Evolutionary conservation across 2,888 invertebrate genomes (phyloP).

Genomic region (Meandrusa payeni): DNA sequence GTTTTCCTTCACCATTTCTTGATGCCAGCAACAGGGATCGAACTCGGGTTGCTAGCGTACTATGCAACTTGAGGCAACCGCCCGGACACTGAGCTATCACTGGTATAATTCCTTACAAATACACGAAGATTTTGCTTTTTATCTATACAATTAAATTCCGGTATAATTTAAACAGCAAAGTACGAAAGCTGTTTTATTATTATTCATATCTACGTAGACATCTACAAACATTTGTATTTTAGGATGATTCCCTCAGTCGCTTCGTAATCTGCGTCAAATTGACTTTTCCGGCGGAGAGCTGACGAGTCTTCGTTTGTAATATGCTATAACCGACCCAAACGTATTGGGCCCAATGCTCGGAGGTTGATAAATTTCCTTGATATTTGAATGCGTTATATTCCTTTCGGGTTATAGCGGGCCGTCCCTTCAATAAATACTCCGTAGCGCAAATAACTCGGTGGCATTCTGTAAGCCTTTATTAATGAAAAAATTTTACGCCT

Average conservation of each 20-base stretch:
- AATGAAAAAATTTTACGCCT: conserved; percentile 47
- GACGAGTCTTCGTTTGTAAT: conserved; percentile 72
- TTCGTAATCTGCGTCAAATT: conserved; percentile 74
- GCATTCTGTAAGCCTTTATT: conserved; percentile 53
- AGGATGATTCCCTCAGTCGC: conserved; percentile 56
- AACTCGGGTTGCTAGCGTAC: too few species aligned
- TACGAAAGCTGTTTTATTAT: conserved; percentile 28
- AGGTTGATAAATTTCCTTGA: conserved; percentile 75
- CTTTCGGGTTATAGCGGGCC: conserved; percentile 56
- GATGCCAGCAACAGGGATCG: too few species aligned
- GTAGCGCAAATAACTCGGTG: conserved; percentile 49
- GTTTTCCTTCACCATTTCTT: too few species aligned
- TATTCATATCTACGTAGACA: conserved; percentile 51
- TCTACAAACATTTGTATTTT: conserved; percentile 57
- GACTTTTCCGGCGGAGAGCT: conserved; percentile 72
- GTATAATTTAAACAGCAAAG: too few species aligned
- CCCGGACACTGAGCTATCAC: too few species aligned
- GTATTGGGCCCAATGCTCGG: conserved; percentile 67
- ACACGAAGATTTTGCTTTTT: too few species aligned
- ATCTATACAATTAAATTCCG: too few species aligned
- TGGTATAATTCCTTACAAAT: too few species aligned
- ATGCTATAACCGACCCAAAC: conserved; percentile 74
- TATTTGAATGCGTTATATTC: conserved; percentile 76
- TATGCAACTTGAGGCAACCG: too few species aligned
- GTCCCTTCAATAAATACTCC: conserved; percentile 63